Evolutionary conservation across 2,888 invertebrate species (phyloP).

Genomic region (Stratiomys singularior): DNA sequence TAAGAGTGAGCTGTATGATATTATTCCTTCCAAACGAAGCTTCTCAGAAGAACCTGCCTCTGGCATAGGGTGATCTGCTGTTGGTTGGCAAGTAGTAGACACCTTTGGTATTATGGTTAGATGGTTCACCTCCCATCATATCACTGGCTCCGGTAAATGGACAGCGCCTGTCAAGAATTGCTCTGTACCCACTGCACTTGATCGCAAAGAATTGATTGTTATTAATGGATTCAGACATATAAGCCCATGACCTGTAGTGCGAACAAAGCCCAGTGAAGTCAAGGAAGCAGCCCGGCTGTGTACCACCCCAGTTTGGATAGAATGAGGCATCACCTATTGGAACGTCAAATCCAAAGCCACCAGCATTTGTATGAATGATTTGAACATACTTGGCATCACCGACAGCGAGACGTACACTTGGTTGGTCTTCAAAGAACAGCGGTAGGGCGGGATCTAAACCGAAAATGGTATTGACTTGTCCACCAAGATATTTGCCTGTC

Average conservation of each 20-base stretch:
- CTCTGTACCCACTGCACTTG: background rate
- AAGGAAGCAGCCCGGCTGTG: slow-evolving; percentile 66
- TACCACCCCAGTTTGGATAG: slow-evolving; percentile 67
- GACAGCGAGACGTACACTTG: slow-evolving; percentile 47
- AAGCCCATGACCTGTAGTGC: slow-evolving; percentile 48
- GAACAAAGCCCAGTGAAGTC: slow-evolving; percentile 49
- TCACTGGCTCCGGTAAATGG: slow-evolving; percentile 17
- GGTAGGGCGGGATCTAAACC: slow-evolving; percentile 56
- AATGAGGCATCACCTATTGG: slow-evolving; percentile 61
- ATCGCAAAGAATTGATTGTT: slow-evolving; percentile 13
- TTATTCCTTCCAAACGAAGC: too few relatives aligned
- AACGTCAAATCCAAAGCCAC: slow-evolving; percentile 57
- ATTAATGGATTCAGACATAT: slow-evolving; percentile 55
- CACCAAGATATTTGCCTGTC: slow-evolving; percentile 46
- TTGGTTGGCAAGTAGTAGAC: slow-evolving; percentile 47
- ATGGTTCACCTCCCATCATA: slow-evolving; percentile 57
- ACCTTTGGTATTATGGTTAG: slow-evolving; percentile 52
- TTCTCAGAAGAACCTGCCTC: background rate
- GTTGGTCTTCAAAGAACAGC: slow-evolving; percentile 30
- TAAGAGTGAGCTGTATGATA: too few relatives aligned
- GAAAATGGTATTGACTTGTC: slow-evolving; percentile 40
- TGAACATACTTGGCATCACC: slow-evolving; percentile 62
- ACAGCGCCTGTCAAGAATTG: slow-evolving; percentile 6
- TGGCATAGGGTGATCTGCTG: slow-evolving; percentile 37
- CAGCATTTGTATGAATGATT: slow-evolving; percentile 61